Evolutionary conservation across 37 sponge, comb jelly and placozoan genomes (phyloP), one percentile per base, ranked within the genome.

Genomic region (Geodia barretti): DNA sequence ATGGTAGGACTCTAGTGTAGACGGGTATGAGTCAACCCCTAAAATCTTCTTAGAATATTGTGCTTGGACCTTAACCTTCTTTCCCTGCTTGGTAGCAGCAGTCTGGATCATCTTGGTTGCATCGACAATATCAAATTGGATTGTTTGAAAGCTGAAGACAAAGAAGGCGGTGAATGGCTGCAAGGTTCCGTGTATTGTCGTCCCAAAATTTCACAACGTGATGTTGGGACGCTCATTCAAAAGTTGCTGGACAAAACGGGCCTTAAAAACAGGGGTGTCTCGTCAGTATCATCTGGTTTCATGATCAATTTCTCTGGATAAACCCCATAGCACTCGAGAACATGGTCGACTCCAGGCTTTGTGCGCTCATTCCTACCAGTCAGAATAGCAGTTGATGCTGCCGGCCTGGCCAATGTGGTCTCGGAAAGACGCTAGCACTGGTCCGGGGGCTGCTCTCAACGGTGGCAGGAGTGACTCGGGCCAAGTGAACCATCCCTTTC

Each of bases 401-500:
- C 87, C 93, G 70, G 87, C 76, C 63, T 78, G 64, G 25, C 79
- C 74, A 14, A 42, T 41, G 43, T 89, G 87, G 0, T 54, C 30
- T 26, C 67, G 81, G 70, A 67, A 95, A 39, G 86, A 76, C 0
- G 87, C 39, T 4, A 95, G 78, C 47, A 88, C 96, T 21, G 96
- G 96, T 5, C 92, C 93, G 5, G 96, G 93, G 23, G 60, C 40
- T 24, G 75, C 67, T 34, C 59, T 82, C 59, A 95, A 34, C 5
- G 96, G 96, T 42, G 89, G 89, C 8, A 88, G 66, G 69, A 95
- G 87, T 47, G 93, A 92, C 63, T 95, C 93, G 0, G 90, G 78
- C 67, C 80, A 76, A 17, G 75, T 65, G 25, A 82, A 47, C 89
- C 89, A 95, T 21, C 90, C 90, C 41, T 68, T 81, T 41, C 86